Conservation (phyloP, 1,140 invertebrate species). For the Danaus plexippus region DNA sequence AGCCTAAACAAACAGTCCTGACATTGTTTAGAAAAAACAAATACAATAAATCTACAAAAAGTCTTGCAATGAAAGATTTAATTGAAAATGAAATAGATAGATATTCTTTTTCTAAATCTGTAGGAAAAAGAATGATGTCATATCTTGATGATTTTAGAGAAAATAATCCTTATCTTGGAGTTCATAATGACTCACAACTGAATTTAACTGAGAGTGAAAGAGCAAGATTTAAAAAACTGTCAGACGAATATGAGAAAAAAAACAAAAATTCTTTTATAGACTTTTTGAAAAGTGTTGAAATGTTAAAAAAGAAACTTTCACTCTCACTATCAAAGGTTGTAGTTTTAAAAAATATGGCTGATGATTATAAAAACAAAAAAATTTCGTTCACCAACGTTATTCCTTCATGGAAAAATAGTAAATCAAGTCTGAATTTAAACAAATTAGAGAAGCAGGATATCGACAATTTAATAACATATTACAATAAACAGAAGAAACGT, state of each 20-base stretch:
- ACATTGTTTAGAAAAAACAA: slow-evolving; percentile 20
- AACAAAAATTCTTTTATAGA: slow-evolving; percentile 4
- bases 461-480: slow-evolving; percentile 11
- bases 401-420: not conserved
- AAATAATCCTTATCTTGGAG: slow-evolving; percentile 17
- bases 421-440: slow-evolving; percentile 12
- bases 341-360: slow-evolving; percentile 20
- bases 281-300: slow-evolving; percentile 7
- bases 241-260: slow-evolving; percentile 17
- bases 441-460: slow-evolving; percentile 15
- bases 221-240: slow-evolving; percentile 10
- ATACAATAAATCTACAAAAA: slow-evolving; percentile 17
- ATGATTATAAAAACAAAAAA: slow-evolving; percentile 26
- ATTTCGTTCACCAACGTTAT: slow-evolving; percentile 1
- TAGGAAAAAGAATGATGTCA: slow-evolving; percentile 12
- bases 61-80: slow-evolving; percentile 18
- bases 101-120: slow-evolving; percentile 13
- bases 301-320: slow-evolving; percentile 14
- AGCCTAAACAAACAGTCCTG: slow-evolving; percentile 16
- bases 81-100: slow-evolving; percentile 13
- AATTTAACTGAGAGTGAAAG: slow-evolving; percentile 17
- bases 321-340: slow-evolving; percentile 13
- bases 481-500: slow-evolving; percentile 10
- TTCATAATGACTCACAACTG: slow-evolving; percentile 19
- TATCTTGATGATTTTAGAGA: slow-evolving; percentile 19